Percentiles rank a stretch among this genome's conserved stretches.
Conservation (phyloP, 2,797 vertebrate genomes). For the Hoplostethus atlanticus region DNA sequence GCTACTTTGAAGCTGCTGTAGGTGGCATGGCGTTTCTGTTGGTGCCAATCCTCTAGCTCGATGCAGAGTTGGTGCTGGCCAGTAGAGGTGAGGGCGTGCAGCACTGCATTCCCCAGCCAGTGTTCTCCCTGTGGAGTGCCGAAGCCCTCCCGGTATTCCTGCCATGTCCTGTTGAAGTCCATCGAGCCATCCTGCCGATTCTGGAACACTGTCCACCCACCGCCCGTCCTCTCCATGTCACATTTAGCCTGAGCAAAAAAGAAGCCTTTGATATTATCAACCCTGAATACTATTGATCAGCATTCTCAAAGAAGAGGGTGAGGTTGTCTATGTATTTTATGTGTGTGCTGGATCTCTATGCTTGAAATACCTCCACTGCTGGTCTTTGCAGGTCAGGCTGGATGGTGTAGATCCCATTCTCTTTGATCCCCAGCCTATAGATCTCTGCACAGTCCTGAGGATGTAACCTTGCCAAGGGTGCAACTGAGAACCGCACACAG, state of each 20-base stretch:
- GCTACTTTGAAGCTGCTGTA: constrained; percentile 87
- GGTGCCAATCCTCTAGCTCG: constrained; percentile 88
- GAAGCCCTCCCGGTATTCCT: constrained; percentile 87
- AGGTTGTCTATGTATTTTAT: constrained; percentile 49
- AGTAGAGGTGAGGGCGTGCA: constrained; percentile 78
- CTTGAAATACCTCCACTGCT: constrained; percentile 84
- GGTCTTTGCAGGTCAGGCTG: constrained; percentile 84
- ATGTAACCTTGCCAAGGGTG: constrained; percentile 79
- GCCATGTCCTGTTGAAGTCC: constrained; percentile 88
- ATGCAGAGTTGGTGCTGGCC: constrained; percentile 84
- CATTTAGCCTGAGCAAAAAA: constrained; percentile 83
- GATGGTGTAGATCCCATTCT: constrained; percentile 89
- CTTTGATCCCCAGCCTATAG: constrained; percentile 86
- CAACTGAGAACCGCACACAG: constrained; percentile 66
- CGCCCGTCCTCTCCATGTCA: constrained; percentile 87
- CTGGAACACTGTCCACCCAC: constrained; percentile 89
- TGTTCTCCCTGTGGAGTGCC: constrained; percentile 83
- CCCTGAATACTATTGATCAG: constrained; percentile 44
- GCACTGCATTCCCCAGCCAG: constrained; percentile 86
- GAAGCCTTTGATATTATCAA: constrained; percentile 59
- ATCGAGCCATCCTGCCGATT: constrained; percentile 81
- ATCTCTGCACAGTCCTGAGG: constrained; percentile 88
- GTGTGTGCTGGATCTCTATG: constrained; percentile 41
- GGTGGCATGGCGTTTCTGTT: constrained; percentile 83
- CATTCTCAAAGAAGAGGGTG: constrained; percentile 40